Conservation (phyloP, 2,797 vertebrate species). For the Halcyon badia region DNA sequence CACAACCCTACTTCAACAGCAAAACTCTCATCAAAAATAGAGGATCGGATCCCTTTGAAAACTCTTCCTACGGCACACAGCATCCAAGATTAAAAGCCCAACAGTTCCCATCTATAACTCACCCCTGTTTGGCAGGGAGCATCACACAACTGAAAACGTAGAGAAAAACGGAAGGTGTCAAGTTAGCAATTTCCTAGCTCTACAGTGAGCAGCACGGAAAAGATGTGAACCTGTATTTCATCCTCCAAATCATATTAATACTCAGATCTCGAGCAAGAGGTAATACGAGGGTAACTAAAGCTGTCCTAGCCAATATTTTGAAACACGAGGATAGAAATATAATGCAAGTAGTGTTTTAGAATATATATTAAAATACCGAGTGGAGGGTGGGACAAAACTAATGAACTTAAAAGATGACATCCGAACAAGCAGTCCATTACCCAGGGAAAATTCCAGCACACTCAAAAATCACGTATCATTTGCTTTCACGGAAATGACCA, state of each 20-base stretch:
- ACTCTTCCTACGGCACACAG: not conserved
- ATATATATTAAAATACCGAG: conserved; percentile 8
- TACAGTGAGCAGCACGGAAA: conserved; percentile 50
- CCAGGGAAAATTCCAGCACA: not conserved
- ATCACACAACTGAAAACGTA: not conserved
- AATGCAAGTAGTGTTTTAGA: not conserved
- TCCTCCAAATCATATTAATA: conserved; percentile 29
- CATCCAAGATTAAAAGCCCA: conserved; percentile 56
- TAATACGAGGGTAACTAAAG: conserved; percentile 8
- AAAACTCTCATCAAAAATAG: not conserved
- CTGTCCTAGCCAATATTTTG: not conserved
- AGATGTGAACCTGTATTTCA: conserved; percentile 30
- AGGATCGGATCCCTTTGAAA: not conserved
- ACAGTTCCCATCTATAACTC: conserved; percentile 40
- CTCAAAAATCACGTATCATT: conserved; percentile 26
- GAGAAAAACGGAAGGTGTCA: conserved; percentile 66
- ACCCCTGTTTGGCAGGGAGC: conserved; percentile 4
- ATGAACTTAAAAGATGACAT: conserved; percentile 27
- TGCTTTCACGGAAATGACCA: not conserved
- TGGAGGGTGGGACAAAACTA: conserved; percentile 11
- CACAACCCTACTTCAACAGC: not conserved
- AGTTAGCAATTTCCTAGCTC: conserved; percentile 51
- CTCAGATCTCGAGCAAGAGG: not conserved
- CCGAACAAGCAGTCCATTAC: conserved; percentile 9
- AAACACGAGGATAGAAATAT: not conserved